A percentile compares a stretch with the other conserved stretches of the same genome.
Conservation (phyloP, 2,888 invertebrate species). For the Callimorpha dominula region DNA sequence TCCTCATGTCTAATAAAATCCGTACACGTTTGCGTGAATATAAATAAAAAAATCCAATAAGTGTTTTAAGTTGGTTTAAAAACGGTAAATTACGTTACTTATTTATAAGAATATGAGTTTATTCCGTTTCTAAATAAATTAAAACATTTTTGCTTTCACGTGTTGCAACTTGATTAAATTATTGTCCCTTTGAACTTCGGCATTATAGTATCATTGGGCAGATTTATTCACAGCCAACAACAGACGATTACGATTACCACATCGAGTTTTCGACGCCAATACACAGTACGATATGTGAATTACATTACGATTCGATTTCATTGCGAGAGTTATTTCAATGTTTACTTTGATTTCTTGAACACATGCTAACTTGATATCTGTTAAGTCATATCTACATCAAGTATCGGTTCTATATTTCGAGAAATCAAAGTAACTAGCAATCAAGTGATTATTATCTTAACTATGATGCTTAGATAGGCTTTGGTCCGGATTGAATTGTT, state of each 20-base stretch:
- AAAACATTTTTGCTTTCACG: background rate
- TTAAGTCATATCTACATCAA: background rate
- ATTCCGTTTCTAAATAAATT: background rate
- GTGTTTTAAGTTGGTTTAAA: background rate
- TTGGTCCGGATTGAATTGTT: background rate
- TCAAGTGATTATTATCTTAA: background rate
- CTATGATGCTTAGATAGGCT: background rate
- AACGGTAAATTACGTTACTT: background rate
- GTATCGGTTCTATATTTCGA: background rate
- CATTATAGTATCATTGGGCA: background rate
- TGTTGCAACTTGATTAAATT: background rate
- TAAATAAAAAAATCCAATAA: background rate
- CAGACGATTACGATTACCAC: conserved; percentile 7
- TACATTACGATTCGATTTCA: conserved; percentile 15
- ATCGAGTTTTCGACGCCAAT: conserved; percentile 10
- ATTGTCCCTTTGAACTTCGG: background rate
- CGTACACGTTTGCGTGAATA: background rate
- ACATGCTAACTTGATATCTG: conserved; percentile 1
- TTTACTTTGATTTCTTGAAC: conserved; percentile 17
- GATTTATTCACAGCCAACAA: conserved; percentile 8
- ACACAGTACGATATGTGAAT: conserved; percentile 13
- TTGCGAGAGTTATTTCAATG: conserved; percentile 14
- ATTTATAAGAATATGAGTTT: too few relatives aligned
- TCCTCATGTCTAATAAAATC: background rate
- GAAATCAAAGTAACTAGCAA: background rate